These are phyloP conservation scores for Neotragus moschatus DNA, from an alignment of 2,113 vertebrate genomes.

Conservation along the genomic window DNA sequence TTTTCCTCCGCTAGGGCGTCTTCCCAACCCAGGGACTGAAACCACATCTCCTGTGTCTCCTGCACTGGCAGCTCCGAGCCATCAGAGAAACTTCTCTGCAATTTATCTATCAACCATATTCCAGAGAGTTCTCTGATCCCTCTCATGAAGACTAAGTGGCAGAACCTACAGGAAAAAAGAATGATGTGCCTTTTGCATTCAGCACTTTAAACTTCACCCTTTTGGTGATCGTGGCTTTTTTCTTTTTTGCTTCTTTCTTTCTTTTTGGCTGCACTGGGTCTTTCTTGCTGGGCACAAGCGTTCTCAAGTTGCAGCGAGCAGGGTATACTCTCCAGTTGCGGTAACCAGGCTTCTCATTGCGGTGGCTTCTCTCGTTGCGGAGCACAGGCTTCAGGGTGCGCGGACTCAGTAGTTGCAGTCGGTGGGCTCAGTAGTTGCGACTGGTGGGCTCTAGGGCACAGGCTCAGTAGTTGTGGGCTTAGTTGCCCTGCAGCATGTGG, in stretches of 20 bases:
- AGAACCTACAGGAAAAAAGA: background rate
- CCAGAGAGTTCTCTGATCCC: background rate
- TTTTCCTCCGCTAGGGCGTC: background rate
- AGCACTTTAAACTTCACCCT: background rate
- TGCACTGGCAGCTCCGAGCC: background rate
- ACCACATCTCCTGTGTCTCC: background rate
- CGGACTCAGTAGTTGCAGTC: background rate
- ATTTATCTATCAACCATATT: background rate
- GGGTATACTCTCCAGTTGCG: rapidly evolving
- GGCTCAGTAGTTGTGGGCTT: background rate
- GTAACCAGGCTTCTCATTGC: background rate
- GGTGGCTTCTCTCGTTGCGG: background rate
- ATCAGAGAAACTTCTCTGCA: background rate
- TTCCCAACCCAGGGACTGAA: background rate
- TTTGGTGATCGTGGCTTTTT: background rate
- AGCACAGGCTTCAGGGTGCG: background rate
- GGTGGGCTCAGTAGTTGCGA: background rate
- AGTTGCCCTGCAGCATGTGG: background rate
- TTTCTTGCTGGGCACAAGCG: background rate
- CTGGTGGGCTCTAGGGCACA: background rate
- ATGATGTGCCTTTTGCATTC: background rate
- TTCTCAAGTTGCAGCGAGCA: background rate
- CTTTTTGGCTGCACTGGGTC: background rate
- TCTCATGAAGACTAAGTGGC: background rate
- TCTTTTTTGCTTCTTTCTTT: background rate